Conservation (phyloP, 2,888 invertebrate genomes). For the Polydrusus tereticollis region DNA sequence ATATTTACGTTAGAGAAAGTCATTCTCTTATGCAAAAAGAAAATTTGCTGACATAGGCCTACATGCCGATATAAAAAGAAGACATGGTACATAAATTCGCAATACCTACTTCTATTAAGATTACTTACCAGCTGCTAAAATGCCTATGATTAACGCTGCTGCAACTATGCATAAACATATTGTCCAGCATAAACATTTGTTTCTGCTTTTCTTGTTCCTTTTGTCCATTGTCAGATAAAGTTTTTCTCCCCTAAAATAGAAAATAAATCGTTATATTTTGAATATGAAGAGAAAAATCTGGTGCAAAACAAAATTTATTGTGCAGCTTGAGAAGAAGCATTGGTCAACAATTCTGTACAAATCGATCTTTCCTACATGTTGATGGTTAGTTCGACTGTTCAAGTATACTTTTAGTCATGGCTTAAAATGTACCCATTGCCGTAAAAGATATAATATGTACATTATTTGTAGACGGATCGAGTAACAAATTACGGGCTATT, state of each 20-base stretch:
- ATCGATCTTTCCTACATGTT: too few species aligned
- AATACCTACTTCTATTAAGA: neutral
- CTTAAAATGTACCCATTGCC: too few species aligned
- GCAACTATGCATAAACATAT: slow-evolving; percentile 75
- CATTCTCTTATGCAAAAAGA: neutral
- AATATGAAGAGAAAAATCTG: neutral
- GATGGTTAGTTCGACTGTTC: too few species aligned
- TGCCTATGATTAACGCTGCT: slow-evolving; percentile 77
- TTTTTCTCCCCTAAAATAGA: slow-evolving; percentile 81
- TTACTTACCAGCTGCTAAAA: slow-evolving; percentile 80
- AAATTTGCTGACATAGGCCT: neutral
- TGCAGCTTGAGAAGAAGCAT: neutral
- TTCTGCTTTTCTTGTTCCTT: slow-evolving; percentile 77
- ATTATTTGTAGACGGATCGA: too few species aligned
- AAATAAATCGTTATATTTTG: neutral
- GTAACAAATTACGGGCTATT: too few species aligned
- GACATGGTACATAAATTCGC: neutral
- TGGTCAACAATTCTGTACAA: too few species aligned
- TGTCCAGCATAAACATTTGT: slow-evolving; percentile 78
- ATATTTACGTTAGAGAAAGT: slow-evolving; percentile 11
- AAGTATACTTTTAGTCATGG: too few species aligned
- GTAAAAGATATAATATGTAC: too few species aligned
- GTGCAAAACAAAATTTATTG: slow-evolving; percentile 3
- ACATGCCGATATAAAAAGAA: neutral
- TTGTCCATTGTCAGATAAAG: slow-evolving; percentile 86